Base-by-base conservation (phyloP, 2,888 invertebrate species). In the Steinernema hermaphroditum region DNA sequence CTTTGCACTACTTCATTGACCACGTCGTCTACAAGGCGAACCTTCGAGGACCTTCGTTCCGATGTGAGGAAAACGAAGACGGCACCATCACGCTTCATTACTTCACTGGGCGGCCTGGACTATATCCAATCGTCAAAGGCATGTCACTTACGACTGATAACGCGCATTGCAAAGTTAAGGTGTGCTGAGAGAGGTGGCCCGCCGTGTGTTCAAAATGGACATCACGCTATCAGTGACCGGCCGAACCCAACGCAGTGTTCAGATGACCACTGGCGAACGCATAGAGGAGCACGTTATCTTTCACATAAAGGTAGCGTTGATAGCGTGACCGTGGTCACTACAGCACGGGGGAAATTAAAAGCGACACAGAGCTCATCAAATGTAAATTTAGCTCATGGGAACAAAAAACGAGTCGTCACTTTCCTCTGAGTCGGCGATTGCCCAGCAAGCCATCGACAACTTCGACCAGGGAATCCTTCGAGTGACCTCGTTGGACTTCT, bases 101-200 rank as follows among this genome's bases (percentile, higher is more conserved):
- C 88, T 96, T 96, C 88, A 95, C 95, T 0, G 94, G 95, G 81
- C 91, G 95, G 78, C 93, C 94, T 1, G 94, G 94, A 14, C 89
- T 96, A 81, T 94, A 96, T 87, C 92, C 94, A 85, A 96, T 96
- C 85, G 95, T 96, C 77, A 95, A 80, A 75, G 81, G 80, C 79
- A 9, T 24, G 8, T 19, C 19, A 24, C n/a, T n/a, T n/a, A n/a
- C n/a, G n/a, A n/a, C n/a, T n/a, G n/a, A n/a, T n/a, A n/a, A n/a
- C n/a, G n/a, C n/a, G n/a, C n/a, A n/a, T n/a, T n/a, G n/a, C n/a
- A 14, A n/a, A n/a, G 24, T 77, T 54, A 75, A 86, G 96, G 96
- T 41, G 94, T 96, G 81, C 94, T 97, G 1, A 94, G 94, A 92
- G 94, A 95, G 6, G 95, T 96, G 43, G 95, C 96, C 44, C 92